Evolutionary conservation across 2,113 vertebrate species (phyloP).

Genomic region (Phyllostomus discolor): DNA sequence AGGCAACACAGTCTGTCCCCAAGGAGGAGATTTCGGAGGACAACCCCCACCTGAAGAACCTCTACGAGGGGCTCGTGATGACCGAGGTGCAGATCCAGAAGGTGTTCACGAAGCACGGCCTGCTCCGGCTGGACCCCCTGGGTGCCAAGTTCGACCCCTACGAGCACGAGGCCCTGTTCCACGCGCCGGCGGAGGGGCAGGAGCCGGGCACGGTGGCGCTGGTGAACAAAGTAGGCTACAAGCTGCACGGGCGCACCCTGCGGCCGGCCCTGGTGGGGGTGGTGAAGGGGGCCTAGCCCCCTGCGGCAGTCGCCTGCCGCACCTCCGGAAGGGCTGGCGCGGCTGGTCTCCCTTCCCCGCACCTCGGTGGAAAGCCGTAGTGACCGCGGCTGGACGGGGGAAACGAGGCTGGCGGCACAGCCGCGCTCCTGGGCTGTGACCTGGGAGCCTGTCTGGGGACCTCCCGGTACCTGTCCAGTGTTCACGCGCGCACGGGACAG

Average conservation of each 20-base stretch:
- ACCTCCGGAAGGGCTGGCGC: constrained; percentile 52
- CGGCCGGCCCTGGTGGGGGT: constrained; percentile 95
- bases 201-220: constrained; percentile 91
- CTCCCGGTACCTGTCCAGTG: rapidly evolving
- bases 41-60: constrained; percentile 95
- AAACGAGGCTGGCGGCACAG: background rate
- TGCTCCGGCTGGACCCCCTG: constrained; percentile 89
- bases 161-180: constrained; percentile 95
- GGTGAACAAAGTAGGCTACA: constrained; percentile 97
- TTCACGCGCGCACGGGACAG: background rate
- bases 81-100: constrained; percentile 96
- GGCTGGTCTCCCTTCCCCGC: background rate
- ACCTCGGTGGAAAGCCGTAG: background rate
- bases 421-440: constrained; percentile 12
- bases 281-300: constrained; percentile 87
- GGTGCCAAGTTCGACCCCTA: constrained; percentile 96
- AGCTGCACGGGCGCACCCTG: constrained; percentile 94
- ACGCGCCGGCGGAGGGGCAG: constrained; percentile 87
- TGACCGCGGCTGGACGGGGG: constrained; percentile 21
- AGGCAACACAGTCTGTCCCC: constrained; percentile 94
- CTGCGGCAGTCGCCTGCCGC: rapidly evolving
- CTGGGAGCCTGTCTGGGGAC: background rate
- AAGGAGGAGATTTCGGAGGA: constrained; percentile 88
- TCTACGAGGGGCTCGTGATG: constrained; percentile 96
- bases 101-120: constrained; percentile 94